A percentile compares a stretch with the other conserved stretches of the same genome.
Conservation (phyloP, 2,113 vertebrate species). For the Motacilla tschutschensis region DNA sequence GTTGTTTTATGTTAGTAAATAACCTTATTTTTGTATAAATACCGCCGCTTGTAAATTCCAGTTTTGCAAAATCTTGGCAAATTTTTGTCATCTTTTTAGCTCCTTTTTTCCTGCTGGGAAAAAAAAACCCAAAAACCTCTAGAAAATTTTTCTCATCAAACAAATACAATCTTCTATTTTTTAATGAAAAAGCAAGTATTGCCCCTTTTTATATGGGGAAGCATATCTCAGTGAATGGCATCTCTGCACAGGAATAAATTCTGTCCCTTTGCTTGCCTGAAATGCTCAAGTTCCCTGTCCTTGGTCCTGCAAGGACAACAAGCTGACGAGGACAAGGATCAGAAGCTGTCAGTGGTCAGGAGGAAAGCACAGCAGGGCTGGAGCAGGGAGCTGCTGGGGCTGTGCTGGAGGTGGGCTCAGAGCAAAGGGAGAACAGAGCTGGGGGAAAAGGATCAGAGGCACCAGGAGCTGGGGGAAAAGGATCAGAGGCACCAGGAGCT, state of each 20-base stretch:
- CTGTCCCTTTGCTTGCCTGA: not conserved
- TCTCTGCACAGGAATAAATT: not conserved
- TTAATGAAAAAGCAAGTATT: not conserved
- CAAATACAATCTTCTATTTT: not conserved
- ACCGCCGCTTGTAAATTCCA: not conserved
- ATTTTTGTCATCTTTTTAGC: not conserved
- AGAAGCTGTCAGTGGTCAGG: not conserved
- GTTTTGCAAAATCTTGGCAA: not conserved
- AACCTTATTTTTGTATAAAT: not conserved
- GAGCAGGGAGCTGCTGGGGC: not conserved
- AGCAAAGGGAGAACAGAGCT: not conserved
- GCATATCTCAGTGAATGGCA: not conserved
- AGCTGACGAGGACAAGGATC: not conserved
- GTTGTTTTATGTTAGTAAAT: not conserved
- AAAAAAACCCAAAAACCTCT: fast-evolving
- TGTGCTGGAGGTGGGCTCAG: not conserved
- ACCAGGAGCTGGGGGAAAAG: not conserved
- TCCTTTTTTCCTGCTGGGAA: not conserved
- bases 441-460: not conserved
- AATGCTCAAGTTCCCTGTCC: fast-evolving
- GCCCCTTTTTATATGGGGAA: not conserved
- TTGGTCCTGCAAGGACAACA: not conserved
- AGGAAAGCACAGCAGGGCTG: not conserved
- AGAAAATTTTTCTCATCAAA: not conserved
- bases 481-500: too few species aligned